phyloP scores from a whole-genome alignment of 2,113 vertebrate genomes.

The Pandion haliaetus region DNA sequence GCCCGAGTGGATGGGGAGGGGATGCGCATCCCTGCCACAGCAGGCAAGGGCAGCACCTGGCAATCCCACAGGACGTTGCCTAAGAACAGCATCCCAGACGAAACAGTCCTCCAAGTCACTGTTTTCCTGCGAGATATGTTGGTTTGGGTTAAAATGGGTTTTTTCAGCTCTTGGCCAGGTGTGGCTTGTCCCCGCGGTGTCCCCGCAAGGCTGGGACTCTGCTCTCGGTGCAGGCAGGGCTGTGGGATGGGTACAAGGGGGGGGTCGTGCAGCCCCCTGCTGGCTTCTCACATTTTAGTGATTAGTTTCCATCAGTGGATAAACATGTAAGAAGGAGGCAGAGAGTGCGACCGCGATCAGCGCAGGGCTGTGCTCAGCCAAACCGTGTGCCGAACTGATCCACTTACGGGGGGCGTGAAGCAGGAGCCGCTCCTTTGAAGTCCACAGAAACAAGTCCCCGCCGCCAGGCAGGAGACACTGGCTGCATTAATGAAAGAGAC shows the following conservation, averaged over 20 bases:
- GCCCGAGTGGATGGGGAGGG: rapidly evolving
- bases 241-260: neutral
- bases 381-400: neutral
- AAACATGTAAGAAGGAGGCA: neutral
- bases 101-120: neutral
- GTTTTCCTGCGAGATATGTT: neutral
- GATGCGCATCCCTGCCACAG: neutral
- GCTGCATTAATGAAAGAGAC: neutral
- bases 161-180: neutral
- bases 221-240: neutral
- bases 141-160: neutral
- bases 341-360: neutral
- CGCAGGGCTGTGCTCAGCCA: neutral
- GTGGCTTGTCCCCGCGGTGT: neutral
- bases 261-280: neutral
- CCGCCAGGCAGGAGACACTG: rapidly evolving
- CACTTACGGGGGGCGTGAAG: rapidly evolving
- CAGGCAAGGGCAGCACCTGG: neutral
- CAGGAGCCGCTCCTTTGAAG: neutral
- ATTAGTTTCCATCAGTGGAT: neutral
- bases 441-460: rapidly evolving
- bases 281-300: neutral
- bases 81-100: neutral
- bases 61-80: rapidly evolving
- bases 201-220: neutral